These are phyloP conservation scores for Cepaea hortensis DNA, from an alignment of 2,888 invertebrate genomes.

Conservation along the genomic window DNA sequence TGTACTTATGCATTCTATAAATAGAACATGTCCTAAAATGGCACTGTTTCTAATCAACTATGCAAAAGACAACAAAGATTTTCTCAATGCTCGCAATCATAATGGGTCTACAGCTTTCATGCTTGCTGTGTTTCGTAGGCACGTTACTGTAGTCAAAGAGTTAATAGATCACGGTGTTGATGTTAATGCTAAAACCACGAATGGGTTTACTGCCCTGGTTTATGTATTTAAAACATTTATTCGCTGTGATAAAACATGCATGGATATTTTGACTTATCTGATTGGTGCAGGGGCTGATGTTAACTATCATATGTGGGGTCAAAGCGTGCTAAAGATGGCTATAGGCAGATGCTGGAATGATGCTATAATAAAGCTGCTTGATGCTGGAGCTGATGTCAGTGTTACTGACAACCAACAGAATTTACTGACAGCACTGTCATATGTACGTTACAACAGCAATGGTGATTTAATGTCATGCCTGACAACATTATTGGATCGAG, in stretches of 20 bases:
- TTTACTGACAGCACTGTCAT: not conserved
- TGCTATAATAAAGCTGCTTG: not conserved
- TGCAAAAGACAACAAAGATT: too few species aligned
- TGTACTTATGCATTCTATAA: not conserved
- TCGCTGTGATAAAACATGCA: too few species aligned
- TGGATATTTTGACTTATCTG: not conserved
- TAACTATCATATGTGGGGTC: not conserved
- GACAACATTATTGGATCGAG: too few species aligned
- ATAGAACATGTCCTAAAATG: too few species aligned
- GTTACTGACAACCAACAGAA: not conserved
- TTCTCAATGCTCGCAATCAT: not conserved
- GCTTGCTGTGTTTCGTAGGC: not conserved
- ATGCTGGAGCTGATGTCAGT: conserved; percentile 15
- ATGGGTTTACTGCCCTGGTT: not conserved
- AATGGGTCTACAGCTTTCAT: conserved; percentile 1
- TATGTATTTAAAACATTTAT: not conserved
- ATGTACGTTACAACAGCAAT: not conserved
- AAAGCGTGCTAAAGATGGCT: not conserved
- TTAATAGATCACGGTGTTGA: not conserved
- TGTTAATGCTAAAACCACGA: not conserved
- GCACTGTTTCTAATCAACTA: too few species aligned
- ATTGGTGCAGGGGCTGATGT: not conserved
- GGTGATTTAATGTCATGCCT: too few species aligned
- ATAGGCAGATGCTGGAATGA: not conserved
- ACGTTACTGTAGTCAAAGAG: not conserved